Evolutionary conservation across 2,888 invertebrate species (phyloP), one percentile per base, ranked within the genome.

Genomic region (Anodontia alba): DNA sequence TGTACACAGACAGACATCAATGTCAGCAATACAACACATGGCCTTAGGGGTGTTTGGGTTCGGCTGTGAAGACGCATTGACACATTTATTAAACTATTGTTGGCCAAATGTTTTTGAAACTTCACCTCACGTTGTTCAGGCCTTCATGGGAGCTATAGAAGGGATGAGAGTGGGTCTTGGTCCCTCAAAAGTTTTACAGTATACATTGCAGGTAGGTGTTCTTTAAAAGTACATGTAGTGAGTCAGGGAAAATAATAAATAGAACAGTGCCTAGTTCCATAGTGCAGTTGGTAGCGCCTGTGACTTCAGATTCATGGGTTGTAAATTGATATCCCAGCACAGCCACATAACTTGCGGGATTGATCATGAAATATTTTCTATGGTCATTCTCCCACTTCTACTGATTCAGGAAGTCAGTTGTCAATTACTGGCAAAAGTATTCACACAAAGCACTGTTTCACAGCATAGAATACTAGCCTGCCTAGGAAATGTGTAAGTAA

Each of bases 51-150:
- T 99, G 36, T 99, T 98, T 93, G 99, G 99, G 1, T 99, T 99
- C 94, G 99, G 99, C 0, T 99, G 99, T 94, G 99, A 99, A 94
- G 99, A 99, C 94, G 99, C 99, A 0, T 95, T 99, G 7, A 96
- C 98, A 57, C 99, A 99, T 95, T 95, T 99, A 67, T 95, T 99
- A 81, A 99, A 99, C 95, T 98, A 99, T 94, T 99, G 99, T 33
- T 99, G 99, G 99, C 99, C 99, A 17, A 99, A 99, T 95, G 98
- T 99, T 89, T 99, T 99, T 93, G 99, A 99, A 95, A 99, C 99
- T 0, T 99, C 99, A 20, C 99, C 99, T 23, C 99, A 99, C 96
- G 96, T 99, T 87, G 99, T 99, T 33, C 99, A 99, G 95, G 99
- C 99, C 0, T 99, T 99, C 95, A 99, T 99, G 98, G 99, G 99